Percentiles rank a stretch among this genome's conserved stretches.
Evolutionary conservation across 2,888 invertebrate genomes (phyloP).

Genomic region (Netelia fuscicornis): DNA sequence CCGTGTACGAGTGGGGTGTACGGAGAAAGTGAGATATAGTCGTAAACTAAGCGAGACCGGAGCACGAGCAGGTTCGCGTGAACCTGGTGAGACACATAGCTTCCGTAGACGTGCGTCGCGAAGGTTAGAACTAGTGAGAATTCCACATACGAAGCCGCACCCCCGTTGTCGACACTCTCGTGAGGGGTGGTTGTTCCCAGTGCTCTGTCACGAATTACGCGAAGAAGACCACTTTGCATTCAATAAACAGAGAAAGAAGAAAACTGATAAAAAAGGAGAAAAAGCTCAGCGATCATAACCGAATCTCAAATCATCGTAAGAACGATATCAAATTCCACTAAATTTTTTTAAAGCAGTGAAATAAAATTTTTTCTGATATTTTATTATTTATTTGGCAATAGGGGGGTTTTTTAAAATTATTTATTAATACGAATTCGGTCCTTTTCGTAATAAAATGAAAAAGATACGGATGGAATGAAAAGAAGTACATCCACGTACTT

Average conservation of each 20-base stretch:
- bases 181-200: slow-evolving; percentile 23
- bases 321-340: too few relatives aligned
- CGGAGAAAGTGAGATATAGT: slow-evolving; percentile 31
- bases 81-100: slow-evolving; percentile 51
- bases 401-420: too few relatives aligned
- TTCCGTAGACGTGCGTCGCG: slow-evolving; percentile 27
- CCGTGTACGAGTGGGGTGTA: slow-evolving; percentile 39
- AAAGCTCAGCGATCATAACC: too few relatives aligned
- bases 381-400: too few relatives aligned
- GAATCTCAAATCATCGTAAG: too few relatives aligned
- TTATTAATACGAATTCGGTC: too few relatives aligned
- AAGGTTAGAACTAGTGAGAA: slow-evolving; percentile 21
- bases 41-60: slow-evolving; percentile 31
- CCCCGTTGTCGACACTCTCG: slow-evolving; percentile 3
- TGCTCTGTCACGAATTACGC: slow-evolving; percentile 44
- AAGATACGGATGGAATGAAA: too few relatives aligned
- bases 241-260: slow-evolving; percentile 35
- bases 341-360: too few relatives aligned
- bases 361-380: too few relatives aligned
- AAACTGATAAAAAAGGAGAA: too few relatives aligned
- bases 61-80: slow-evolving; percentile 11
- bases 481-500: too few relatives aligned
- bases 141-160: not conserved
- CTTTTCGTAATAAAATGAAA: too few relatives aligned
- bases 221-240: slow-evolving; percentile 43